Evolutionary conservation across 2,888 invertebrate species (phyloP), one percentile per base, ranked within the genome.

Genomic region (Harpalus rufipes): DNA sequence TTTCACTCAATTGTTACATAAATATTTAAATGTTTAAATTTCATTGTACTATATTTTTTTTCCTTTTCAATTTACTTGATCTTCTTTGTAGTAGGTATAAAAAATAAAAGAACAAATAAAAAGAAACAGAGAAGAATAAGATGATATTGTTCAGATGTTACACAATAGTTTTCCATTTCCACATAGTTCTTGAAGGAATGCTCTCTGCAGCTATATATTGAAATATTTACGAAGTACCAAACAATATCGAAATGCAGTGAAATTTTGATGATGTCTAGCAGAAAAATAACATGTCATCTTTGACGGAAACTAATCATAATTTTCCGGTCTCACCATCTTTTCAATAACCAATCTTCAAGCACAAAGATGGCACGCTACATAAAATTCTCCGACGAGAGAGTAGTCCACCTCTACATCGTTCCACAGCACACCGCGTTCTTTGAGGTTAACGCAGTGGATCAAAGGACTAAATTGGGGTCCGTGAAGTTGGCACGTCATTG

Each of bases 401-500:
- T 44, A 32, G 68, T 3, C 59, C 32, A 51, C 68, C 25, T 25
- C 7, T 25, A 63, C 63, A 51, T 59, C 32, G 63, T 21, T 21
- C 74, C 44, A 41, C 58, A 41, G 83, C 39, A 21, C 14, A 21
- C 14, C 16, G 41, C 85, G 85, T 87, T 86, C 85, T 86, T 86
- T 86, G 86, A 85, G 86, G 86, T 86, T 83, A 87, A 87, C 86
- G 86, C 86, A 87, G 86, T 86, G 86, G 86, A 85, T 85, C 85
- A 84, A 86, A 86, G 86, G 86, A 86, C 87, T 86, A 87, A 87
- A 87, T 87, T 87, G 86, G 87, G 86, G 86, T 86, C 83, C n/a
- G n/a, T n/a, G n/a, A n/a, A n/a, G n/a, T n/a, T n/a, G n/a, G n/a
- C n/a, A n/a, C n/a, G n/a, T n/a, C n/a, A n/a, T n/a, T n/a, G n/a